A percentile compares a stretch with the other conserved stretches of the same genome.
Conservation (phyloP, 2,113 vertebrate genomes). For the Merops nubicus region DNA sequence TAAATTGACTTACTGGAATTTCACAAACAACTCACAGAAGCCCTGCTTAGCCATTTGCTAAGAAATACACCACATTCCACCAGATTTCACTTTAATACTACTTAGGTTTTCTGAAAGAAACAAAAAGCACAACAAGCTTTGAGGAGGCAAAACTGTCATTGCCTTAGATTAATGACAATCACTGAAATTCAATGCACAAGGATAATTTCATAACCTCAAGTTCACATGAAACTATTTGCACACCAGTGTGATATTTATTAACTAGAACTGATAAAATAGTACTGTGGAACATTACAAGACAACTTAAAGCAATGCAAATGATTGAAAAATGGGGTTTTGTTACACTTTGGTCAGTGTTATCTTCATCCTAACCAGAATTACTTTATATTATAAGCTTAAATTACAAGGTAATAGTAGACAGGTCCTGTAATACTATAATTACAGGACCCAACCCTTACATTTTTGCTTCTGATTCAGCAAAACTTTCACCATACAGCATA, state of each 20-base stretch:
- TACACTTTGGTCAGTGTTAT: background rate
- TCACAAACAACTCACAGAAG: background rate
- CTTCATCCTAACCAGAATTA: slow-evolving; percentile 3
- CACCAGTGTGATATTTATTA: background rate
- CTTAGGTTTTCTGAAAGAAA: background rate
- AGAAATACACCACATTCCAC: background rate
- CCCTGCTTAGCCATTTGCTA: background rate
- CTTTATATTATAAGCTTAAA: background rate
- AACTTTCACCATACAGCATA: background rate
- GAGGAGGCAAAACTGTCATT: background rate
- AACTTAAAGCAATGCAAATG: background rate
- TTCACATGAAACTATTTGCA: slow-evolving; percentile 10
- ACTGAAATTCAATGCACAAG: background rate
- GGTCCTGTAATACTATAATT: slow-evolving; percentile 18
- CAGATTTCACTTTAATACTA: background rate
- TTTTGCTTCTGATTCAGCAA: slow-evolving; percentile 48
- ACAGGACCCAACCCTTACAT: slow-evolving; percentile 5
- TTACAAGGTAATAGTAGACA: slow-evolving; percentile 20
- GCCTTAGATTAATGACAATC: background rate
- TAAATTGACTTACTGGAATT: background rate
- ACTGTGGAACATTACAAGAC: background rate
- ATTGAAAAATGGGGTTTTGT: background rate
- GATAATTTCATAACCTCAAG: background rate
- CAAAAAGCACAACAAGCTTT: background rate
- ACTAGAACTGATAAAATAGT: background rate